Conservation (phyloP, 1,140 invertebrate genomes). For the Manduca sexta region DNA sequence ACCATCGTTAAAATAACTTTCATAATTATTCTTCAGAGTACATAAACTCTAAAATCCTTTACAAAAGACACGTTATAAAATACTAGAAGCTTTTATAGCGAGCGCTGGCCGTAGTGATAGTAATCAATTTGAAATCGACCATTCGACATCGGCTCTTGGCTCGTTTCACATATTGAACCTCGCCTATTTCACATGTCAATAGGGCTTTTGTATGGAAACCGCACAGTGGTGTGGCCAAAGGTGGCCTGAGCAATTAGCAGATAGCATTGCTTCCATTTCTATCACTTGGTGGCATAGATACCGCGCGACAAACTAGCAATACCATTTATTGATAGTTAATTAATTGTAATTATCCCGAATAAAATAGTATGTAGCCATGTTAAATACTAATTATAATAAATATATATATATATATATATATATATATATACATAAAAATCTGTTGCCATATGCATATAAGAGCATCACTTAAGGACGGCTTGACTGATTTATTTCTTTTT, state of each 20-base stretch:
- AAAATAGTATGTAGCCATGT: no score
- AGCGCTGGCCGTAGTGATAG: slow-evolving; percentile 5
- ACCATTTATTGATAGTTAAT: background rate
- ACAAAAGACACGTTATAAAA: background rate
- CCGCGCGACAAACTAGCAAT: no score
- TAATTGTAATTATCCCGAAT: no score
- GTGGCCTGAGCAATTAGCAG: slow-evolving; percentile 33
- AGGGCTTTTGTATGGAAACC: slow-evolving; percentile 38
- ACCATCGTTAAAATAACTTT: no score
- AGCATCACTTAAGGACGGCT: no score
- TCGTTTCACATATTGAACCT: slow-evolving; percentile 24
- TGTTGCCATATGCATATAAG: no score
- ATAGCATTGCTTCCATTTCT: slow-evolving; percentile 27
- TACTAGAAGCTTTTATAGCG: background rate
- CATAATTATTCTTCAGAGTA: no score
- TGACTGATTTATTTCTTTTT: no score
- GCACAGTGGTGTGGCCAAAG: slow-evolving; percentile 27
- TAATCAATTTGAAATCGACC: slow-evolving; percentile 20
- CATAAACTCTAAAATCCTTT: no score
- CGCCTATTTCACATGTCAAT: slow-evolving; percentile 30
- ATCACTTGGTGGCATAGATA: background rate
- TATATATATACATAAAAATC: no score
- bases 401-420: no score
- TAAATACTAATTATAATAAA: no score
- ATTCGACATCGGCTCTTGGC: slow-evolving; percentile 12